Conservation (phyloP, 2,888 invertebrate species). For the Ditula angustiorana region DNA sequence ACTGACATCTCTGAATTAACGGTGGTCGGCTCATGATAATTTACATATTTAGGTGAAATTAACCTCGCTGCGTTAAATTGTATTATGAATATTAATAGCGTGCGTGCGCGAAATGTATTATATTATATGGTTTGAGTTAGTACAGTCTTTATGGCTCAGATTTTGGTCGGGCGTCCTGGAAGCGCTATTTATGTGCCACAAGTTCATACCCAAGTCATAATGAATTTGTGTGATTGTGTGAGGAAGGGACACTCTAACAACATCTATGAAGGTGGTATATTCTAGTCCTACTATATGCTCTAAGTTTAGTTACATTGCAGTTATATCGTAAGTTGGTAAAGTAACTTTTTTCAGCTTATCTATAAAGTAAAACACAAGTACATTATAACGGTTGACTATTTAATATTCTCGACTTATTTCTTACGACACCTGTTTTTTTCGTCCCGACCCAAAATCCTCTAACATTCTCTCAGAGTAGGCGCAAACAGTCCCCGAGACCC, state of each 20-base stretch:
- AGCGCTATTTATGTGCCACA: slow-evolving; percentile 40
- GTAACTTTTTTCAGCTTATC: background rate
- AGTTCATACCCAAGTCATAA: slow-evolving; percentile 10
- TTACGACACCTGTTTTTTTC: background rate
- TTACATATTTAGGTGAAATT: slow-evolving; percentile 86
- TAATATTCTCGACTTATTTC: background rate
- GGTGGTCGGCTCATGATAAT: slow-evolving; percentile 86
- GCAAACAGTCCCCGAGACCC: slow-evolving; percentile 17
- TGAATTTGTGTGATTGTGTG: background rate
- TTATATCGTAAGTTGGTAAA: too few relatives aligned
- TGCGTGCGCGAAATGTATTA: slow-evolving; percentile 69
- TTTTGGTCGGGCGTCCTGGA: slow-evolving; percentile 57
- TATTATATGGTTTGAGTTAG: slow-evolving; percentile 66
- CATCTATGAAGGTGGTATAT: too few relatives aligned
- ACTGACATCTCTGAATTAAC: slow-evolving; percentile 83
- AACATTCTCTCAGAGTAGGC: background rate
- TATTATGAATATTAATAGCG: slow-evolving; percentile 85
- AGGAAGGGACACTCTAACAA: too few relatives aligned
- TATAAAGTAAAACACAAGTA: background rate
- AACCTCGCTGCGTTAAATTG: slow-evolving; percentile 84
- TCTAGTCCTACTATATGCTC: too few relatives aligned
- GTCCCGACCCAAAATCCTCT: background rate
- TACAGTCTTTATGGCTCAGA: slow-evolving; percentile 72
- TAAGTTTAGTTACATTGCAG: too few relatives aligned
- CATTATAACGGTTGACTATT: background rate